Conservation (phyloP, 2,888 invertebrate species). For the Sipha maydis region DNA sequence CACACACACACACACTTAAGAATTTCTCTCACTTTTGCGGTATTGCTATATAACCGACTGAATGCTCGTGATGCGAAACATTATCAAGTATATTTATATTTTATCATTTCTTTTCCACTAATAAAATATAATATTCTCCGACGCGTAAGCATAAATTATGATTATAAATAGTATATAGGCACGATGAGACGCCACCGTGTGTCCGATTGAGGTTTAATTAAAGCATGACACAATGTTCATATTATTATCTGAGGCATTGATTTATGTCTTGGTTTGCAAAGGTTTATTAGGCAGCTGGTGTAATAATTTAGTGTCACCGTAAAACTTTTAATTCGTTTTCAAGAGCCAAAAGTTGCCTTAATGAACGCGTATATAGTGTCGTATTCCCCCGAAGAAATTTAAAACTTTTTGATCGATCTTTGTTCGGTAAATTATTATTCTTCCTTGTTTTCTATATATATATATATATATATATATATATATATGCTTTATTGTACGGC, state of each 20-base stretch:
- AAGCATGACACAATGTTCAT: not conserved
- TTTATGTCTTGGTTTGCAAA: constrained; percentile 36
- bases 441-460: no score
- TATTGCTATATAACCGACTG: not conserved
- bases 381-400: constrained; percentile 48
- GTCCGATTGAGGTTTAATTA: constrained; percentile 46
- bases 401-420: constrained; percentile 61
- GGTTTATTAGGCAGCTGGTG: constrained; percentile 54
- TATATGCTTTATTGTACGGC: no score
- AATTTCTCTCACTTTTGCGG: not conserved
- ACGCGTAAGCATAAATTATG: not conserved
- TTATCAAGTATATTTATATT: not conserved
- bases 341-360: constrained; percentile 49
- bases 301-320: constrained; percentile 56
- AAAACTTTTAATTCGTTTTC: constrained; percentile 61
- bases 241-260: constrained; percentile 51
- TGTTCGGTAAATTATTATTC: constrained; percentile 56
- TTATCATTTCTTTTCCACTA: not conserved
- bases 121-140: not conserved
- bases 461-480: not conserved
- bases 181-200: not conserved
- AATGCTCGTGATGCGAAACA: not conserved
- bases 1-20: not conserved
- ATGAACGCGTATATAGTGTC: constrained; percentile 39
- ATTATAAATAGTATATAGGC: not conserved